A percentile compares a stretch with the other conserved stretches of the same genome.
Conservation (phyloP, 2,888 invertebrate genomes). For the Lithosia quadra region DNA sequence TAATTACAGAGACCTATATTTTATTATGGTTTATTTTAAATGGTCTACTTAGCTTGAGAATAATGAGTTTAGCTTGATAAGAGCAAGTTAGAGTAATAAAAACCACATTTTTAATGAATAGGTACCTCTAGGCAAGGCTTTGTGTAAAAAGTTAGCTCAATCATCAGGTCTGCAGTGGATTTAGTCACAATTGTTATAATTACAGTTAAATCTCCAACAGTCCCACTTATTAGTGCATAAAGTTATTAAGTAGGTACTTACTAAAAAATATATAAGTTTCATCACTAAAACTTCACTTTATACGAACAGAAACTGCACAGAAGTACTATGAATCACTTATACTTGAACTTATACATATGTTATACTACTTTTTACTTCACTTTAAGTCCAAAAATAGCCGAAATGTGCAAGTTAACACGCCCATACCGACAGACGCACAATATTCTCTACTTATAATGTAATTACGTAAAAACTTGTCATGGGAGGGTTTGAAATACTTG, state of each 20-base stretch:
- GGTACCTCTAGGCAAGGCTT: too few species aligned
- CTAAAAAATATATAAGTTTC: slow-evolving; percentile 15
- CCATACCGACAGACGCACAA: slow-evolving; percentile 44
- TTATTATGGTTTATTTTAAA: too few species aligned
- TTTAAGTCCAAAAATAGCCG: slow-evolving; percentile 43
- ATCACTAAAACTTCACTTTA: slow-evolving; percentile 16
- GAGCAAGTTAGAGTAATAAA: too few species aligned
- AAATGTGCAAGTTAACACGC: slow-evolving; percentile 58
- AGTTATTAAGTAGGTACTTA: slow-evolving; percentile 24
- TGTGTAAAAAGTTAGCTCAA: too few species aligned
- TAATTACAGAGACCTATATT: too few species aligned
- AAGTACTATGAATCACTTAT: slow-evolving; percentile 37
- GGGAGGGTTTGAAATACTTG: slow-evolving; percentile 21
- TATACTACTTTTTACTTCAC: slow-evolving; percentile 35
- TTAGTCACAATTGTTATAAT: too few species aligned
- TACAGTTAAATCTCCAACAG: too few species aligned
- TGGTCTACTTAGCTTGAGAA: too few species aligned
- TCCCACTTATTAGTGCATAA: not conserved
- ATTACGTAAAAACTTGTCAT: slow-evolving; percentile 5
- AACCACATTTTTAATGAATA: too few species aligned
- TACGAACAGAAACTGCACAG: slow-evolving; percentile 20
- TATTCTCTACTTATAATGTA: slow-evolving; percentile 32
- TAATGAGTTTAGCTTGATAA: too few species aligned
- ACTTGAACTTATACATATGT: slow-evolving; percentile 32
- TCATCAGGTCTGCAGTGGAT: too few species aligned